Percentiles rank a stretch among this genome's conserved stretches.
These are phyloP conservation scores for Subacronicta megacephala DNA, from an alignment of 2,888 invertebrate genomes.

Conservation along the genomic window DNA sequence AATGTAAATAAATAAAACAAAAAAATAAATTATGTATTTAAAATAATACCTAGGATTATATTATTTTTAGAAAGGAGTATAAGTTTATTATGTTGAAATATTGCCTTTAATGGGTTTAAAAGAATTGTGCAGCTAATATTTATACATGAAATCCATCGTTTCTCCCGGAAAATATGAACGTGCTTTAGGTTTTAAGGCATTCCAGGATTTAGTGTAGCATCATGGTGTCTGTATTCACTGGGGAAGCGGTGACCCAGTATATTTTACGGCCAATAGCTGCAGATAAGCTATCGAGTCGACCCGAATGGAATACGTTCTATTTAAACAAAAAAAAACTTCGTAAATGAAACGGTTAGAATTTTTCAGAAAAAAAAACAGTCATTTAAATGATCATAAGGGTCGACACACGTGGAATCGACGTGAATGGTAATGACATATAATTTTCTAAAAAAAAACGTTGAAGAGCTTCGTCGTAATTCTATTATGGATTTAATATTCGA, in stretches of 20 bases:
- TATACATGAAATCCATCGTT: slow-evolving; percentile 16
- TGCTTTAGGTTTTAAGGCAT: slow-evolving; percentile 10
- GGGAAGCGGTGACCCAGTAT: slow-evolving; percentile 65
- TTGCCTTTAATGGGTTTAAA: too few species aligned
- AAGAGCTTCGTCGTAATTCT: too few species aligned
- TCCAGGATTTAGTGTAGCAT: slow-evolving; percentile 16
- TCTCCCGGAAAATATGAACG: slow-evolving; percentile 29
- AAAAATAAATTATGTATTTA: too few species aligned
- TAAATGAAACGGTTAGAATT: slow-evolving; percentile 20
- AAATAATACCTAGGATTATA: too few species aligned
- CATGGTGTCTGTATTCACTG: slow-evolving; percentile 46
- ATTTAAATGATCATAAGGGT: too few species aligned
- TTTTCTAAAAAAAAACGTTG: too few species aligned
- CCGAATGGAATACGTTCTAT: slow-evolving; percentile 49
- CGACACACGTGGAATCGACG: too few species aligned
- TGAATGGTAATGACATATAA: too few species aligned
- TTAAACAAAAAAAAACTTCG: slow-evolving; percentile 38
- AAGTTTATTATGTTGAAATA: too few species aligned
- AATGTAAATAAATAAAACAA: too few species aligned
- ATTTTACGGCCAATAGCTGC: slow-evolving; percentile 51
- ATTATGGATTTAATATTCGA: too few species aligned
- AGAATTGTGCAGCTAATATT: slow-evolving; percentile 18
- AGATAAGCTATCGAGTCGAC: slow-evolving; percentile 66
- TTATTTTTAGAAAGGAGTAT: too few species aligned
- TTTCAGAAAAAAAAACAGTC: slow-evolving; percentile 15